Evolutionary conservation across 2,797 vertebrate genomes (phyloP).

Genomic region (Rhabdomys pumilio): DNA sequence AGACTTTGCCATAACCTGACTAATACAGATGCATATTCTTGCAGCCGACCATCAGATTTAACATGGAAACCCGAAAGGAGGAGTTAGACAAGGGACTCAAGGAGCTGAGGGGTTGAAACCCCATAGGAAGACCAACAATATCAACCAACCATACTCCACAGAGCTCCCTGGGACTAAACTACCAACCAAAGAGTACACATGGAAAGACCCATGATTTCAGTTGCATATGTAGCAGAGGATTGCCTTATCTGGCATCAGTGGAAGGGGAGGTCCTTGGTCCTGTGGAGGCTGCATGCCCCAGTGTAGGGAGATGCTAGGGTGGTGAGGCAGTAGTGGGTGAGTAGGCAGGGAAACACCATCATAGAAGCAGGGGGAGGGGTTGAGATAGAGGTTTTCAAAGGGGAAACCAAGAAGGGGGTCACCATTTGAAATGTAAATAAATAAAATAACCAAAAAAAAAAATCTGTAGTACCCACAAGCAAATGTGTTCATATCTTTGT

Average conservation of each 20-base stretch:
- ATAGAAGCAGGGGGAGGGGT: too few species aligned
- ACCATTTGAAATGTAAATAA: neutral
- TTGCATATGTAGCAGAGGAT: neutral
- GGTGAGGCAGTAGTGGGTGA: neutral
- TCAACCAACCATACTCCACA: neutral
- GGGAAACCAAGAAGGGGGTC: neutral
- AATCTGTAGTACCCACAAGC: neutral
- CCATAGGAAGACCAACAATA: neutral
- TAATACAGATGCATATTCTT: neutral
- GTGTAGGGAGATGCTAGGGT: neutral
- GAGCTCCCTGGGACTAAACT: neutral
- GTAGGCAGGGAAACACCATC: neutral
- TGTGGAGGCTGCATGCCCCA: neutral
- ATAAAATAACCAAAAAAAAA: neutral
- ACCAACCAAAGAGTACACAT: neutral
- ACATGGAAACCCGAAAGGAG: neutral
- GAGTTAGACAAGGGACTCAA: neutral
- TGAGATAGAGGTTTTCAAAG: fast-evolving
- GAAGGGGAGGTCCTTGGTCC: neutral
- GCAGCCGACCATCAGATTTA: neutral
- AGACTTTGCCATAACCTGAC: neutral
- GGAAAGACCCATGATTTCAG: neutral
- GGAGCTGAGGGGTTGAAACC: neutral
- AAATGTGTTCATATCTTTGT: neutral
- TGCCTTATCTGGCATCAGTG: neutral